Conservation (phyloP, 2,113 vertebrate species). For the Hypomesus transpacificus region DNA sequence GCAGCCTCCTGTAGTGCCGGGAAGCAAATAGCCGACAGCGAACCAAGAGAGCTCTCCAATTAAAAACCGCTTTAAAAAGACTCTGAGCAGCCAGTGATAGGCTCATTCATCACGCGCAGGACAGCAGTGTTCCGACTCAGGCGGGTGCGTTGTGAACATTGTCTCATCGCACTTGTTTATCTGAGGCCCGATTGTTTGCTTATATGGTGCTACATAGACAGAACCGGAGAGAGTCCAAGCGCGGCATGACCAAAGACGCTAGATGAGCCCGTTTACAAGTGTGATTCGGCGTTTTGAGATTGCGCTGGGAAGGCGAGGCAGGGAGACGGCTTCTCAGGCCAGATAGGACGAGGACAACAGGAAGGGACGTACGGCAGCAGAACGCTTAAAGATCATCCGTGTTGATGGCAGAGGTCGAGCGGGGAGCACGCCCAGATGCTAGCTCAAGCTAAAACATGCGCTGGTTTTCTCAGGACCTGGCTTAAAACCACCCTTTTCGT, state of each 20-base stretch:
- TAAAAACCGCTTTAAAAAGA: conserved; percentile 44
- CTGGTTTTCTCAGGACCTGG: too few relatives aligned
- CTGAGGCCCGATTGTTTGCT: conserved; percentile 21
- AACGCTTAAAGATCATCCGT: too few relatives aligned
- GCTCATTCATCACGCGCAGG: conserved; percentile 48
- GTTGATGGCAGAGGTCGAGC: too few relatives aligned
- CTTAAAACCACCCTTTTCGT: too few relatives aligned
- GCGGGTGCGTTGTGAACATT: conserved; percentile 17
- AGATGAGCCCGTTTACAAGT: conserved; percentile 6
- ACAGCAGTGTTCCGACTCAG: conserved; percentile 24
- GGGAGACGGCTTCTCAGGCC: neutral
- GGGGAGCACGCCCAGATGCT: too few relatives aligned
- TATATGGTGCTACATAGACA: neutral
- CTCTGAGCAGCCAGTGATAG: conserved; percentile 30
- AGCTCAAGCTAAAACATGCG: too few relatives aligned
- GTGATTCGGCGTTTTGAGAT: neutral
- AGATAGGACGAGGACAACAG: too few relatives aligned
- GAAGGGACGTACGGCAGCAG: too few relatives aligned
- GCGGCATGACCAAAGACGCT: conserved; percentile 5
- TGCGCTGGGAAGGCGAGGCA: neutral
- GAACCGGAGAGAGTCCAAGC: neutral
- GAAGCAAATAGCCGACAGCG: conserved; percentile 18
- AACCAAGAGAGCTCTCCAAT: conserved; percentile 42
- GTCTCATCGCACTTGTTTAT: conserved; percentile 32
- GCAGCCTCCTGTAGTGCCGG: conserved; percentile 15